Conservation (phyloP, 2,113 vertebrate species). For the Corvus hawaiiensis region DNA sequence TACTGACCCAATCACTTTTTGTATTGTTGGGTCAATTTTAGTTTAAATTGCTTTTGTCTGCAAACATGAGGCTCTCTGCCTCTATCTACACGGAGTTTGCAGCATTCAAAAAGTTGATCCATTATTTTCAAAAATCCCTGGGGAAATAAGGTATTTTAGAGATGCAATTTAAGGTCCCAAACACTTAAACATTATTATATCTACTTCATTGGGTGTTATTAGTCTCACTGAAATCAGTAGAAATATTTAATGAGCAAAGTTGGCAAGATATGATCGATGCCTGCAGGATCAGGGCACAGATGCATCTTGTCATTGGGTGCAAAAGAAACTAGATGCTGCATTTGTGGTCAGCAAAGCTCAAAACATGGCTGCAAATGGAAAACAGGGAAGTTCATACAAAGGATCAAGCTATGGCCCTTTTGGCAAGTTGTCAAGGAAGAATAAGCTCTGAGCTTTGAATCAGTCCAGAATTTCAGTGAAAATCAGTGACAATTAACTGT, state of each 20-base stretch:
- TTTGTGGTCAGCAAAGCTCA: background rate
- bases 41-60: constrained; percentile 39
- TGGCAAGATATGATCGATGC: background rate
- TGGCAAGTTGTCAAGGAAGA: background rate
- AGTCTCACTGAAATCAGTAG: background rate
- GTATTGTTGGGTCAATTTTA: constrained; percentile 28
- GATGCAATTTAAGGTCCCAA: background rate
- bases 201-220: background rate
- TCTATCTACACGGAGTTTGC: background rate
- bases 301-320: background rate
- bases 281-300: background rate
- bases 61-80: background rate
- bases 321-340: background rate
- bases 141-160: background rate
- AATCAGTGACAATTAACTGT: background rate
- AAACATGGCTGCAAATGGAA: background rate
- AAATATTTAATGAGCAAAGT: background rate
- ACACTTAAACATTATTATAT: background rate
- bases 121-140: background rate
- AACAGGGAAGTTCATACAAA: background rate
- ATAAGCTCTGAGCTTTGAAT: background rate
- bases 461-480: background rate
- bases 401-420: background rate
- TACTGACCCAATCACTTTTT: constrained; percentile 41
- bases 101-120: background rate